A percentile compares a stretch with the other conserved stretches of the same genome.
Conservation (phyloP, 2,113 vertebrate species). For the Chrysemys picta region DNA sequence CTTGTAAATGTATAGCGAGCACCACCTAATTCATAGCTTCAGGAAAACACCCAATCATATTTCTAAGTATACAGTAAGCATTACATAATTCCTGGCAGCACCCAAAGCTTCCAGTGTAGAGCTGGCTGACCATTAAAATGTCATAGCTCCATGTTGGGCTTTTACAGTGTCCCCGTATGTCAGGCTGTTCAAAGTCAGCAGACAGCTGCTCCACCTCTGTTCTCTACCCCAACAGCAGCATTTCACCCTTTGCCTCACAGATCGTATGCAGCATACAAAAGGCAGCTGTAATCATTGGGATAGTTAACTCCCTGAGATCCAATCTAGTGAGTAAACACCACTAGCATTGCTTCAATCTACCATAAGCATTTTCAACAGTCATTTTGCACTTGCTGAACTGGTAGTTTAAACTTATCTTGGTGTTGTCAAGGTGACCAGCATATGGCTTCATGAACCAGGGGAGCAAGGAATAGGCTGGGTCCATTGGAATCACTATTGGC, state of each 20-base stretch:
- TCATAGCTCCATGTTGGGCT: neutral
- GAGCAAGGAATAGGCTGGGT: too few relatives aligned
- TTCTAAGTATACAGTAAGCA: too few relatives aligned
- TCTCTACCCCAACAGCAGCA: neutral
- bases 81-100: neutral
- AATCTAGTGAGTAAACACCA: neutral
- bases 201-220: neutral
- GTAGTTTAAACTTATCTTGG: neutral
- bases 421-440: neutral
- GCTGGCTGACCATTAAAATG: neutral
- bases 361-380: neutral
- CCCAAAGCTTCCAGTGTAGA: neutral
- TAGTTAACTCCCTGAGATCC: neutral
- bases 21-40: neutral
- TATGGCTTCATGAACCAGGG: too few relatives aligned
- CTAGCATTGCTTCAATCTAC: neutral
- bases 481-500: too few relatives aligned
- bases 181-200: neutral
- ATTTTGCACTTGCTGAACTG: neutral
- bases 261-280: neutral
- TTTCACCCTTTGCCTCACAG: neutral
- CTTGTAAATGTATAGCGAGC: neutral
- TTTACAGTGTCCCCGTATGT: neutral
- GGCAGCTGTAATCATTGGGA: neutral
- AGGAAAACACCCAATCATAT: too few relatives aligned